phyloP scores from a whole-genome alignment of 2,888 invertebrate genomes.

The Xylophagus ater region DNA sequence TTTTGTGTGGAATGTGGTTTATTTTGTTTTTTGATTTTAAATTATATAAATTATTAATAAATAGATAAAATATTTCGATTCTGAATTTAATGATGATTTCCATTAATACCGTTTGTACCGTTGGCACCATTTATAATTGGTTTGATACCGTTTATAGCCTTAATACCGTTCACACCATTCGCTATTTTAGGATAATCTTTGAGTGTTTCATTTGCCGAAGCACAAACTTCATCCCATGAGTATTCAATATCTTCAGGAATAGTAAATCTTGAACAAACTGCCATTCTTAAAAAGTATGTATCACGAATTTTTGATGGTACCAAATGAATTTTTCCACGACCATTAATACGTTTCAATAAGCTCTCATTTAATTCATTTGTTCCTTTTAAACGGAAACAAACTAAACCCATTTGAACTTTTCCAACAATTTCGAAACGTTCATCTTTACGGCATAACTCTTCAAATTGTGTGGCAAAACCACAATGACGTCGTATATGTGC shows the following conservation, averaged over 20 bases:
- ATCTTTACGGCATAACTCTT: constrained; percentile 61
- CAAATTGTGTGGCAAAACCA: constrained; percentile 77
- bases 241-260: constrained; percentile 69
- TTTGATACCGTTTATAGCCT: no score
- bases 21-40: no score
- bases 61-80: no score
- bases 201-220: constrained; percentile 58
- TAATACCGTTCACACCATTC: no score
- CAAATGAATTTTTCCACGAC: constrained; percentile 80
- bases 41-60: no score
- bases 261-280: constrained; percentile 77
- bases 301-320: constrained; percentile 83
- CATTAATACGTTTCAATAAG: constrained; percentile 74
- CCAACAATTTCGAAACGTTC: constrained; percentile 78
- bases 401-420: constrained; percentile 87
- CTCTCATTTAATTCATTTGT: constrained; percentile 72
- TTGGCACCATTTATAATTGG: no score
- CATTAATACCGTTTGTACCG: no score
- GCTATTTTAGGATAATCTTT: constrained; percentile 25
- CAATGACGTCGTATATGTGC: constrained; percentile 78
- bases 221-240: constrained; percentile 79
- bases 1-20: no score
- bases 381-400: constrained; percentile 89
- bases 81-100: no score
- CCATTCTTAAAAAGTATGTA: constrained; percentile 76